Percentiles rank a stretch among this genome's conserved stretches.
These are phyloP conservation scores for Rhopalosiphum padi DNA, from an alignment of 1,140 invertebrate species.

Conservation along the genomic window DNA sequence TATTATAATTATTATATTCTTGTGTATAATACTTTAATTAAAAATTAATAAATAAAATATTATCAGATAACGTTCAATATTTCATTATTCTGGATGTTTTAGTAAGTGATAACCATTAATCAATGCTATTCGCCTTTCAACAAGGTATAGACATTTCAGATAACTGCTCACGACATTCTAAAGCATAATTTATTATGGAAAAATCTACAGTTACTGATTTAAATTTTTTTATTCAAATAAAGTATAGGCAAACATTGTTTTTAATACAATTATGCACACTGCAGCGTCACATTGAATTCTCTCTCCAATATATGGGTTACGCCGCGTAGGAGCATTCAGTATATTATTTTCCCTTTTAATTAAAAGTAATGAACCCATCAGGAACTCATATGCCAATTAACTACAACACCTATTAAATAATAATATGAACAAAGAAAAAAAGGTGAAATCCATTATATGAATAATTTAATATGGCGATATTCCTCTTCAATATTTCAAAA, in stretches of 20 bases:
- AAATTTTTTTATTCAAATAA: not conserved
- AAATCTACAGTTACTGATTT: not conserved
- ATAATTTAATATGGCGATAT: not conserved
- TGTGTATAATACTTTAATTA: not conserved
- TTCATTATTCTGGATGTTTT: not conserved
- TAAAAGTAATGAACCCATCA: not conserved
- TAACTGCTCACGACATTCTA: not conserved
- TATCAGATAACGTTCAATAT: not conserved
- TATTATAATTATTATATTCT: not conserved
- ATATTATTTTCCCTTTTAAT: not conserved
- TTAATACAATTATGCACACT: not conserved
- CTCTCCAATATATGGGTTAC: not conserved
- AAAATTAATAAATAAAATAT: not conserved
- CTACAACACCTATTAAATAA: not conserved
- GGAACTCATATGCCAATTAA: slow-evolving; percentile 1
- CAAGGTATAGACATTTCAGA: not conserved
- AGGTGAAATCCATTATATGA: not conserved
- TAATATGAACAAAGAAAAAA: not conserved
- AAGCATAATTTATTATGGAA: not conserved
- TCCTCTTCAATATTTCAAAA: not conserved
- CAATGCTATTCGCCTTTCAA: not conserved
- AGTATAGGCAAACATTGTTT: slow-evolving; percentile 1
- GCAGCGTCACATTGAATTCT: not conserved
- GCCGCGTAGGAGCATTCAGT: not conserved
- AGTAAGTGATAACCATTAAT: not conserved